These are phyloP conservation scores for Anser cygnoides DNA, from an alignment of 2,113 vertebrate species.

Conservation along the genomic window DNA sequence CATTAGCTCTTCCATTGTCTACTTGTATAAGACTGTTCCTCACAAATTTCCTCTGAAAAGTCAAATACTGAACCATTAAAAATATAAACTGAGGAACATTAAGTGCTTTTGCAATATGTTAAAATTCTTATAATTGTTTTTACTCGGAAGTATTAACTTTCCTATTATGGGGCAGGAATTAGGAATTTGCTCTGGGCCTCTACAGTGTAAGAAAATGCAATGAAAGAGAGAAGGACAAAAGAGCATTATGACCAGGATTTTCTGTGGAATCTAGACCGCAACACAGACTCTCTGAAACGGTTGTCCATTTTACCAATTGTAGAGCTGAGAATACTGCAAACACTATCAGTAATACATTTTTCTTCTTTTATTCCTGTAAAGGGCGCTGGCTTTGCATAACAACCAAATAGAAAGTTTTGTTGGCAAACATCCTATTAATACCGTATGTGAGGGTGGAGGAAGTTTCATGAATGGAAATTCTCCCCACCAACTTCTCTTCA, in stretches of 20 bases:
- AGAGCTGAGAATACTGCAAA: not conserved
- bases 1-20: not conserved
- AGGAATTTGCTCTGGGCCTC: not conserved
- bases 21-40: too few relatives aligned
- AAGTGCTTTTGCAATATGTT: not conserved
- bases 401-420: not conserved
- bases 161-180: not conserved
- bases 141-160: not conserved
- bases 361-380: not conserved
- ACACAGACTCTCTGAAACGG: not conserved
- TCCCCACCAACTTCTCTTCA: too few relatives aligned
- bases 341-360: not conserved
- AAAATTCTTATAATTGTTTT: not conserved
- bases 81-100: not conserved
- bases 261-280: not conserved
- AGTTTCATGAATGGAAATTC: too few relatives aligned
- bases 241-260: not conserved
- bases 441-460: too few relatives aligned
- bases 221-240: too few relatives aligned
- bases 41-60: too few relatives aligned
- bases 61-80: not conserved
- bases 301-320: not conserved
- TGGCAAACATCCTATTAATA: too few relatives aligned
- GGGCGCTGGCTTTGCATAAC: not conserved
- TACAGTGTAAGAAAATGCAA: not conserved